phyloP scores from a whole-genome alignment of 2,888 invertebrate species.

The Odontothrips loti region DNA sequence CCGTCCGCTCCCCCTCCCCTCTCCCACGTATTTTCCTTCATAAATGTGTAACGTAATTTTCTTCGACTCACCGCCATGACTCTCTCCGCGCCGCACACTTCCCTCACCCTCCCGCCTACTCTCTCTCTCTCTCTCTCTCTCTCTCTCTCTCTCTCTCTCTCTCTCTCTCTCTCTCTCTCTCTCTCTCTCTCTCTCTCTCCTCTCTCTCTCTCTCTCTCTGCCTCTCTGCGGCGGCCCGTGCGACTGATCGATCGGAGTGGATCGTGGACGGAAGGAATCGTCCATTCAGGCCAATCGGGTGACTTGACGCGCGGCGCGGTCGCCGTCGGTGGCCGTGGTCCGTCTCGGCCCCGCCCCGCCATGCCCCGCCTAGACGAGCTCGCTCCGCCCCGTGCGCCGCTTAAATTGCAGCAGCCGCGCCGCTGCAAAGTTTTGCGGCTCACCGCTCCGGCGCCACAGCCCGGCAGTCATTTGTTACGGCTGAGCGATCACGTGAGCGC shows the following conservation, averaged over 20 bases:
- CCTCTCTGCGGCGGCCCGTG: background rate
- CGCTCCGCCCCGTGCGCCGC: too few relatives aligned
- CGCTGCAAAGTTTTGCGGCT: too few relatives aligned
- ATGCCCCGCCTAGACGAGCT: too few relatives aligned
- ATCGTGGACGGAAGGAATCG: too few relatives aligned
- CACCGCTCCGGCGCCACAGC: background rate
- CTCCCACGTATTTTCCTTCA: background rate
- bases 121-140: conserved; percentile 27
- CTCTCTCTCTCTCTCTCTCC: conserved; percentile 27
- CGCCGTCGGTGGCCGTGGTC: too few relatives aligned
- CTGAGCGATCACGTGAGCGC: background rate
- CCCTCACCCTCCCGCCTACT: background rate
- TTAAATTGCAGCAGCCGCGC: too few relatives aligned
- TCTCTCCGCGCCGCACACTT: background rate
- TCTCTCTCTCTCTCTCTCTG: conserved; percentile 28
- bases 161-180: conserved; percentile 28
- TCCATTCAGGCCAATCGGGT: too few relatives aligned
- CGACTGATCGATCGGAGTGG: too few relatives aligned
- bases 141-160: conserved; percentile 29
- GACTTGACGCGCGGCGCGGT: too few relatives aligned
- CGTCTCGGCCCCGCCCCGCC: too few relatives aligned
- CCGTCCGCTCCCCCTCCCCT: background rate
- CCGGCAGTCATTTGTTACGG: background rate
- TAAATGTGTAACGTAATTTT: background rate
- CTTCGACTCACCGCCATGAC: background rate